Conservation (phyloP, 1,140 invertebrate genomes). For the Drosophila kohkoa region DNA sequence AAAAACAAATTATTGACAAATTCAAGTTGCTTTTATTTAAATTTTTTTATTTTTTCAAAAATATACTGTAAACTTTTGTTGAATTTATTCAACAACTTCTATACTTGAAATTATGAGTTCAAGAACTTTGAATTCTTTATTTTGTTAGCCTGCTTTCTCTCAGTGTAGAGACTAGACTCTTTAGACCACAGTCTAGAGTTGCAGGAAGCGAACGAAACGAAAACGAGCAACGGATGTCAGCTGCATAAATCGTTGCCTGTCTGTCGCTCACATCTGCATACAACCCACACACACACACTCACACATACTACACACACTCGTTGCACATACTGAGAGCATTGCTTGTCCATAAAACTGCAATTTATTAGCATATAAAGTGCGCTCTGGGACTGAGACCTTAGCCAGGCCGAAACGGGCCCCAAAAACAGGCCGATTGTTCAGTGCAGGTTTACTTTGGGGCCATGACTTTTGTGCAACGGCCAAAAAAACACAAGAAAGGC, state of each 20-base stretch:
- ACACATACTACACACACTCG: slow-evolving; percentile 17
- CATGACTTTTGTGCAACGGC: slow-evolving; percentile 35
- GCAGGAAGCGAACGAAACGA: slow-evolving; percentile 56
- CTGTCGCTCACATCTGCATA: slow-evolving; percentile 39
- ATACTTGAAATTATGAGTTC: too few species aligned
- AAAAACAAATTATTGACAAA: too few species aligned
- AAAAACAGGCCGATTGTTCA: slow-evolving; percentile 23
- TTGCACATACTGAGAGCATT: slow-evolving; percentile 35
- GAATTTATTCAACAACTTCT: too few species aligned
- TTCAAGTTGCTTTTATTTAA: too few species aligned
- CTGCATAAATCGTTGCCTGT: slow-evolving; percentile 75
- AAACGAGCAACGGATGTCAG: slow-evolving; percentile 78
- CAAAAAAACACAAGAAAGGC: slow-evolving; percentile 24
- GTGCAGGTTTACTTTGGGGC: slow-evolving; percentile 18
- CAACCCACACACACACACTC: slow-evolving; percentile 29
- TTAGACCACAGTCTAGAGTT: slow-evolving; percentile 27
- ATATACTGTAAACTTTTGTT: too few species aligned
- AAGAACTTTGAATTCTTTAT: too few species aligned
- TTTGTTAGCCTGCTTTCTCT: too few species aligned
- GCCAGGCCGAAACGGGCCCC: slow-evolving; percentile 33
- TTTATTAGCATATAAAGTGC: slow-evolving; percentile 80
- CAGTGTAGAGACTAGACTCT: too few species aligned
- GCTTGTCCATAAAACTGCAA: slow-evolving; percentile 77
- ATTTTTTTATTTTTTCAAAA: too few species aligned
- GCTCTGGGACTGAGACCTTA: slow-evolving; percentile 49